Base-by-base conservation (phyloP, 2,888 invertebrate species). In the Aphrophora alni region DNA sequence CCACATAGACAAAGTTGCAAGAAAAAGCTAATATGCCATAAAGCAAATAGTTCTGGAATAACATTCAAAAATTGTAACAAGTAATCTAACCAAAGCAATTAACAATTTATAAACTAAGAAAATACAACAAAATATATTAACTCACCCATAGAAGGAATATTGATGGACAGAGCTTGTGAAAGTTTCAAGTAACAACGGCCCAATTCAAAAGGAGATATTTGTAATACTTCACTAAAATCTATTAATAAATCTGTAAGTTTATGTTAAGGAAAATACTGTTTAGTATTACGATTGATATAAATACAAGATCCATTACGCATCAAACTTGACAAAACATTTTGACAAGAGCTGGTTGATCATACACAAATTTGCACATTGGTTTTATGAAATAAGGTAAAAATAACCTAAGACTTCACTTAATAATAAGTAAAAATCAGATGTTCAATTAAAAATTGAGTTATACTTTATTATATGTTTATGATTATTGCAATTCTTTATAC, bases 201-300 rank as follows among this genome's bases (percentile, higher is more conserved):
- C 51, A 99, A 90, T 88, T 97, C 97, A 88, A 97, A 98, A 79
- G 99, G 98, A 80, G 82, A 82, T 85, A 98, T 97, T 90, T 98
- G 95, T 38, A 98, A 92, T n/a, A 97, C 94, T 90, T 99, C 99
- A 89, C 98, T 98, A 84, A 99, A 97, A 88, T 99, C 99, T 86
- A 99, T 95, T 77, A 99, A 90, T 88, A 99, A 92, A 92, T 98
- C 95, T 96, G 87, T 82, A 85, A 85, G 44, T 75, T 79, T 79
- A 77, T 75, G 86, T 89, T 88, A 89, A 89, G 89, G 86, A 87
- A 86, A 85, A 81, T 74, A 17, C 33, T n/a, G n/a, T n/a, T n/a
- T n/a, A n/a, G n/a, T n/a, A n/a, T n/a, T 38, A 26, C 7, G 17
- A 38, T 51, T n/a, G 24, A 77, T 33, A 78, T 10, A 14, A 12